phyloP scores from a whole-genome alignment of 2,888 invertebrate genomes.

The Cryptus viduatorius region DNA sequence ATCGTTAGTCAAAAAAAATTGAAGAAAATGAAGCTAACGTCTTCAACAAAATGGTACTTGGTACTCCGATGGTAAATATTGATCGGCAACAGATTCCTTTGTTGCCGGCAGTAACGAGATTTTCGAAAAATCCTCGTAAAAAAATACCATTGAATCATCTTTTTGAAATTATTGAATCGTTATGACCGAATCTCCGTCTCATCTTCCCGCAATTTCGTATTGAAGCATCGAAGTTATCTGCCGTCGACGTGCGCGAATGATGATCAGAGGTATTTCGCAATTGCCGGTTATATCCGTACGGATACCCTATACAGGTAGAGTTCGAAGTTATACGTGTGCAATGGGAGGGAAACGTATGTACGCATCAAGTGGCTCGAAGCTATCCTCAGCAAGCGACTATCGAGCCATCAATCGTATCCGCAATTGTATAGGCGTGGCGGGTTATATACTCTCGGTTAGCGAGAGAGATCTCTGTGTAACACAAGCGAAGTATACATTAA shows the following conservation, averaged over 20 bases:
- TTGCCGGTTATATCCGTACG: conserved; percentile 48
- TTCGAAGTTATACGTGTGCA: background rate
- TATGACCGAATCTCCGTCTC: background rate
- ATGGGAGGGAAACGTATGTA: background rate
- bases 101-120: conserved; percentile 14
- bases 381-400: conserved; percentile 40
- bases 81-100: background rate
- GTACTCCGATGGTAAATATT: background rate
- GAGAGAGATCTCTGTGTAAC: conserved; percentile 37
- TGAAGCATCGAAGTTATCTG: background rate
- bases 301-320: conserved; percentile 27
- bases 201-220: conserved; percentile 16
- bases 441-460: conserved; percentile 32
- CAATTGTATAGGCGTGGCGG: conserved; percentile 66
- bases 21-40: too few relatives aligned
- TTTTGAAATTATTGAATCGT: background rate
- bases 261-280: conserved; percentile 47
- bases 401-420: conserved; percentile 65
- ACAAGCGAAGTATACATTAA: background rate
- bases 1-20: too few relatives aligned
- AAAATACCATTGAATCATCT: background rate
- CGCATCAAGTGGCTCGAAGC: conserved; percentile 31
- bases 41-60: too few relatives aligned
- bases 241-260: conserved; percentile 10
- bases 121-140: conserved; percentile 10